These are phyloP conservation scores for Heptranchias perlo DNA, from an alignment of 2,113 vertebrate species.

Conservation along the genomic window DNA sequence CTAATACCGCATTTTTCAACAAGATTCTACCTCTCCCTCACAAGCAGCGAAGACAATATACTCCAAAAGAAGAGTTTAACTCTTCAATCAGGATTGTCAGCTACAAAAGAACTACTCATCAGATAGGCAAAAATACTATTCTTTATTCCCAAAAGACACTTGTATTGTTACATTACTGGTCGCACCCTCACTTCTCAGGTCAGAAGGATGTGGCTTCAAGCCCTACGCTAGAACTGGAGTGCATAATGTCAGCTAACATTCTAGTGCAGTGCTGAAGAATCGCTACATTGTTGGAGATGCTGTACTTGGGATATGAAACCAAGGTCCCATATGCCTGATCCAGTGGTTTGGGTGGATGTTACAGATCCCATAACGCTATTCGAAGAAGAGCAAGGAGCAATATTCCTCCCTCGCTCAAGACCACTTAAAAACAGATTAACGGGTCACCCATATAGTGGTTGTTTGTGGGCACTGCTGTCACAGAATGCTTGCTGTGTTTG, in stretches of 20 bases:
- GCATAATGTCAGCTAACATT: neutral
- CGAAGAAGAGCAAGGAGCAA: neutral
- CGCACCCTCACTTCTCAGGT: neutral
- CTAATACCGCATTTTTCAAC: neutral
- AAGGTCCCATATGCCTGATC: neutral
- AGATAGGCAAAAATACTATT: neutral
- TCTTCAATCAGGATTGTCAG: neutral
- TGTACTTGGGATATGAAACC: neutral
- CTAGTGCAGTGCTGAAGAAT: neutral
- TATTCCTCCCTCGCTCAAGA: neutral
- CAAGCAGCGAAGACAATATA: neutral
- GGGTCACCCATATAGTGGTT: neutral
- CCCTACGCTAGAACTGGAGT: neutral
- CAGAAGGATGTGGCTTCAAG: neutral
- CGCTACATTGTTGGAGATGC: too few species aligned
- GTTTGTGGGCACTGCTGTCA: neutral
- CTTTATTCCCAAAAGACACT: neutral
- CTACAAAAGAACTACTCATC: neutral
- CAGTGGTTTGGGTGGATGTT: neutral
- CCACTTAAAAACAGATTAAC: neutral
- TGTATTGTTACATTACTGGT: neutral
- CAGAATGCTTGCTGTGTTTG: too few species aligned
- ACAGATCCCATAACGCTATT: neutral
- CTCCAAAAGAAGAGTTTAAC: too few species aligned
- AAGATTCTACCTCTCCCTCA: neutral